A percentile compares a stretch with the other conserved stretches of the same genome.
phyloP scores from a whole-genome alignment of 2,888 invertebrate genomes.

The Eulithis prunata region DNA sequence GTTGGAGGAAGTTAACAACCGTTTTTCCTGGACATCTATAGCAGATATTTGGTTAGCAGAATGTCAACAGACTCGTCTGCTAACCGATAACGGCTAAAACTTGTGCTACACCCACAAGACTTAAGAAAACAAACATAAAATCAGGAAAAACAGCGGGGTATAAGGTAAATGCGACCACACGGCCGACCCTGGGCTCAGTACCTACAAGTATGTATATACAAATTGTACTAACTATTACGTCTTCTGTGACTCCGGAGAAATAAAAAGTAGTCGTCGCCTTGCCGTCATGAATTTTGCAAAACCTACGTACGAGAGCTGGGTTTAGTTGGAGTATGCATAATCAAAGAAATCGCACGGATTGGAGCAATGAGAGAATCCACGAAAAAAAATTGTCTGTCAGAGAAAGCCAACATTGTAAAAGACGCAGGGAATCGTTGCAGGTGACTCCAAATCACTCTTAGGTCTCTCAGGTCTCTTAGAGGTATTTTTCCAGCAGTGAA shows the following conservation, averaged over 20 bases:
- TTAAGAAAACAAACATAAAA: slow-evolving; percentile 50
- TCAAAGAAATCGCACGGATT: too few relatives aligned
- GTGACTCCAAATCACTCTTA: too few relatives aligned
- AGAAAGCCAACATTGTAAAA: too few relatives aligned
- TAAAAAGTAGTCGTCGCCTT: slow-evolving; percentile 1
- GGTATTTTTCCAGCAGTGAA: too few relatives aligned
- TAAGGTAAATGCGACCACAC: slow-evolving; percentile 39
- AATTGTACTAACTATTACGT: background rate
- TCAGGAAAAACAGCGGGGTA: slow-evolving; percentile 53
- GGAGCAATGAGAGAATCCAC: too few relatives aligned
- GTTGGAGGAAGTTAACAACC: too few relatives aligned
- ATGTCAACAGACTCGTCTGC: background rate
- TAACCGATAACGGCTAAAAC: background rate
- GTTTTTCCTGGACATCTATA: too few relatives aligned
- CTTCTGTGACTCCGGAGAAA: slow-evolving; percentile 9
- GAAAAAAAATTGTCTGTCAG: too few relatives aligned
- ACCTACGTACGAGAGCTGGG: background rate
- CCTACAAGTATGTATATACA: background rate
- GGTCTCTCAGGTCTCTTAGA: too few relatives aligned
- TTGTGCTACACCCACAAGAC: slow-evolving; percentile 1
- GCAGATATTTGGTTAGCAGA: too few relatives aligned
- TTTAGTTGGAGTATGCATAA: too few relatives aligned
- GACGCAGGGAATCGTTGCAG: too few relatives aligned
- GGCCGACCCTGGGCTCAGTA: slow-evolving; percentile 10
- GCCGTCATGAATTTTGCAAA: slow-evolving; percentile 17